phyloP scores from a whole-genome alignment of 2,113 vertebrate genomes.

The Ondatra zibethicus region DNA sequence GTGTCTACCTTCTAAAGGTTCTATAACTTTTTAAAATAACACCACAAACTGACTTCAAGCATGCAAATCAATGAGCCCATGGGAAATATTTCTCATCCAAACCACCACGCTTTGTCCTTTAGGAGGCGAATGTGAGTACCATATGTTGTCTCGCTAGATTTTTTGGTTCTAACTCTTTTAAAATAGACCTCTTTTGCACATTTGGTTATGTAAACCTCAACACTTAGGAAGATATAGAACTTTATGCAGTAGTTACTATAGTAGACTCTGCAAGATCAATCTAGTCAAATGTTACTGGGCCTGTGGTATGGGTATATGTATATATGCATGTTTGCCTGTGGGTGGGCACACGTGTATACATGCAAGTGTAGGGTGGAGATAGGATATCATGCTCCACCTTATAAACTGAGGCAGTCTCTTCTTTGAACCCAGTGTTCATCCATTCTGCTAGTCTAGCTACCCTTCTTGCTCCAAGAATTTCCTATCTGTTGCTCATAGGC shows the following conservation, averaged over 20 bases:
- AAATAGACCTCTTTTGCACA: constrained; percentile 53
- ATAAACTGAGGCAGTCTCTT: background rate
- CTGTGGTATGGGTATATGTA: background rate
- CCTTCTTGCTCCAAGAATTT: no score
- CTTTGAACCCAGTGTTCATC: background rate
- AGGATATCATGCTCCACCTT: background rate
- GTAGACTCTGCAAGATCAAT: background rate
- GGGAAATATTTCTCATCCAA: background rate
- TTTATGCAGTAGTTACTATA: background rate
- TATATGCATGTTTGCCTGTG: background rate
- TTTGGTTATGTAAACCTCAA: constrained; percentile 57
- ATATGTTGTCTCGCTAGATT: constrained; percentile 26
- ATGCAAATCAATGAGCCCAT: background rate
- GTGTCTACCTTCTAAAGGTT: no score
- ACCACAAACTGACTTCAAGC: background rate
- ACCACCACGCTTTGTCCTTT: background rate
- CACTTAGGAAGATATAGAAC: background rate
- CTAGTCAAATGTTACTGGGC: background rate
- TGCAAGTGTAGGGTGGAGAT: background rate
- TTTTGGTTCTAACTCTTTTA: constrained; percentile 6
- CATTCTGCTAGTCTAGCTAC: background rate
- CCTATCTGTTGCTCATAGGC: background rate
- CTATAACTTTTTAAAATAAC: background rate
- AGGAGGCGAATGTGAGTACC: background rate
- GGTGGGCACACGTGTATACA: background rate